These are phyloP conservation scores for Ictalurus punctatus DNA, from an alignment of 2,113 vertebrate genomes.

Conservation along the genomic window DNA sequence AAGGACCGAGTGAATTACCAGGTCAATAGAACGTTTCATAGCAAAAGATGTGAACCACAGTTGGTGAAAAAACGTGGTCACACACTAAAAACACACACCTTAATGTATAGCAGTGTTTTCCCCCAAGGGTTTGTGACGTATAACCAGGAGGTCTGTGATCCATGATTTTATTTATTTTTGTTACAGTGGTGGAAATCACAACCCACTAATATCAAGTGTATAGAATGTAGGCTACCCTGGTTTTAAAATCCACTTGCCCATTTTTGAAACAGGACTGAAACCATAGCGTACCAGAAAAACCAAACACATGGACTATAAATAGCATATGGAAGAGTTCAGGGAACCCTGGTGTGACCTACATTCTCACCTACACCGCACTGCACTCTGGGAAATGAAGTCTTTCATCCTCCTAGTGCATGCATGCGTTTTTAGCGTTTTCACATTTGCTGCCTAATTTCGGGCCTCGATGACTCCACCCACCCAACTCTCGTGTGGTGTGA, in stretches of 20 bases:
- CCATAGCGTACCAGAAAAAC: background rate
- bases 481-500: background rate
- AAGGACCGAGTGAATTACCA: background rate
- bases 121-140: background rate
- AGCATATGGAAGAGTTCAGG: conserved; percentile 24
- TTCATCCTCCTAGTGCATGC: background rate
- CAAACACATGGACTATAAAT: conserved; percentile 27
- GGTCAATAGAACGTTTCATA: background rate
- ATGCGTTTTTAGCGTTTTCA: background rate
- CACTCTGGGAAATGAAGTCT: conserved; percentile 35
- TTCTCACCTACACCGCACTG: conserved; percentile 19
- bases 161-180: background rate
- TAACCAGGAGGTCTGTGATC: background rate
- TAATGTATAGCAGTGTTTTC: background rate
- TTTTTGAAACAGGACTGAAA: conserved; percentile 7
- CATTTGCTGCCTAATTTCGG: background rate
- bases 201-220: background rate
- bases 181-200: background rate
- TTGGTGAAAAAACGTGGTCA: background rate
- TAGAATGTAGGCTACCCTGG: background rate
- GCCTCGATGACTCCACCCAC: background rate
- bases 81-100: background rate
- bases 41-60: background rate
- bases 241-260: background rate
- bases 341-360: conserved; percentile 30